Conservation (phyloP, 2,797 vertebrate genomes). For the Sebastes minor region DNA sequence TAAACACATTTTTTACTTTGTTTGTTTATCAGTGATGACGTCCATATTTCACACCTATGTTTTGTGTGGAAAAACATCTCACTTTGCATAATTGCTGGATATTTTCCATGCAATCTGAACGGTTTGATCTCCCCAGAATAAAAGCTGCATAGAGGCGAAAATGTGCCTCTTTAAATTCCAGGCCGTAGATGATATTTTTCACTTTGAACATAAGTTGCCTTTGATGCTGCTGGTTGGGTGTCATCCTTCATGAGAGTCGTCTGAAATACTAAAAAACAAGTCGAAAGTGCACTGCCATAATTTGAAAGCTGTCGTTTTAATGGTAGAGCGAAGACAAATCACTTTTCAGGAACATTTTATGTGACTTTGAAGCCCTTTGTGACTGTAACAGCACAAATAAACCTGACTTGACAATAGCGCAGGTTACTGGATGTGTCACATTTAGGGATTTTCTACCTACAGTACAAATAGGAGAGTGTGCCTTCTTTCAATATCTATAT, state of each 20-base stretch:
- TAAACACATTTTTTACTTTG: not conserved
- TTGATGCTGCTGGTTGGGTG: slow-evolving; percentile 55
- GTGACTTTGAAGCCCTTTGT: slow-evolving; percentile 33
- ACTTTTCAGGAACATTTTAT: slow-evolving; percentile 29
- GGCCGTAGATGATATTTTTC: slow-evolving; percentile 35
- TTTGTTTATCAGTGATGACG: not conserved
- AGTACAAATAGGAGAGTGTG: not conserved
- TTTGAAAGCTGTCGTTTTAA: slow-evolving; percentile 32
- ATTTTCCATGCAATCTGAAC: slow-evolving; percentile 13
- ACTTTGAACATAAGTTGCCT: slow-evolving; percentile 53
- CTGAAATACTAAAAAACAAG: slow-evolving; percentile 52
- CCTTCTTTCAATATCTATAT: not conserved
- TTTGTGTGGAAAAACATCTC: slow-evolving; percentile 1
- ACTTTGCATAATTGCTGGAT: not conserved
- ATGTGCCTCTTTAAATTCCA: slow-evolving; percentile 42
- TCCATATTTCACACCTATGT: not conserved
- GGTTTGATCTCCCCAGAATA: slow-evolving; percentile 38
- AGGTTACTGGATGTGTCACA: not conserved
- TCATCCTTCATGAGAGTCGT: slow-evolving; percentile 40
- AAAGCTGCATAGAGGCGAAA: slow-evolving; percentile 19
- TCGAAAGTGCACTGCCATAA: slow-evolving; percentile 23
- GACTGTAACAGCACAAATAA: slow-evolving; percentile 12
- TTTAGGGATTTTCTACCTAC: not conserved
- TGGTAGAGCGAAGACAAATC: slow-evolving; percentile 30
- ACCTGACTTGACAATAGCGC: not conserved